These are phyloP conservation scores for Ceyx cyanopectus DNA, from an alignment of 2,113 vertebrate genomes.

Conservation along the genomic window DNA sequence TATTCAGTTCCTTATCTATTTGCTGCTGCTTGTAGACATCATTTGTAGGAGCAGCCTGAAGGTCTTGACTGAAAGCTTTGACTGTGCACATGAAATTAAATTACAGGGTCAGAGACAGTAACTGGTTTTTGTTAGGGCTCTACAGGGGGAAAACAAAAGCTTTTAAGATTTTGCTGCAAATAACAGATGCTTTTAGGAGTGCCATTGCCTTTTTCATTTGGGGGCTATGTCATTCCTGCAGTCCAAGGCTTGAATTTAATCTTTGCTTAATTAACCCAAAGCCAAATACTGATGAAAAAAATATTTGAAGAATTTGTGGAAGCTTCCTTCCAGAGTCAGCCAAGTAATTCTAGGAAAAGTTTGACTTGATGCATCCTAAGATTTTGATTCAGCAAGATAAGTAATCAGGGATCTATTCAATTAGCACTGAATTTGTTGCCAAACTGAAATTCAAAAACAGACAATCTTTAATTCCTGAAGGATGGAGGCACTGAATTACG, in stretches of 20 bases:
- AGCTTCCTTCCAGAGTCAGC: background rate
- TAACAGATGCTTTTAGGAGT: background rate
- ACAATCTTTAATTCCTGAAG: conserved; percentile 4
- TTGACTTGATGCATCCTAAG: conserved; percentile 13
- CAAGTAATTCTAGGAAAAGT: conserved; percentile 33
- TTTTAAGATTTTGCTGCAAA: conserved; percentile 24
- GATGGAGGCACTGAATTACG: background rate
- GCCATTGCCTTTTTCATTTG: background rate
- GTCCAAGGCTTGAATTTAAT: background rate
- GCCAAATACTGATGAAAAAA: conserved; percentile 4
- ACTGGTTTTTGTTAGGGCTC: background rate
- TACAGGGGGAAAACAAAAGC: conserved; percentile 8
- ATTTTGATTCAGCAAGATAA: conserved; percentile 16
- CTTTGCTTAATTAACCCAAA: background rate
- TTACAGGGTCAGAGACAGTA: conserved; percentile 17
- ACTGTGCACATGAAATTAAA: background rate
- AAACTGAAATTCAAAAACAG: conserved; percentile 10
- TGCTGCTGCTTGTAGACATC: conserved; percentile 1
- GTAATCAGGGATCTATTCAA: background rate
- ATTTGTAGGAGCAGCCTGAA: background rate
- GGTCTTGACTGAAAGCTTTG: conserved; percentile 26
- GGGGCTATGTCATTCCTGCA: background rate
- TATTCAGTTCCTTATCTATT: background rate
- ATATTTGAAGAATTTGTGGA: conserved; percentile 21
- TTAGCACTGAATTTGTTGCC: background rate